phyloP scores from a whole-genome alignment of 2,888 invertebrate species.

The Microplitis manilae region DNA sequence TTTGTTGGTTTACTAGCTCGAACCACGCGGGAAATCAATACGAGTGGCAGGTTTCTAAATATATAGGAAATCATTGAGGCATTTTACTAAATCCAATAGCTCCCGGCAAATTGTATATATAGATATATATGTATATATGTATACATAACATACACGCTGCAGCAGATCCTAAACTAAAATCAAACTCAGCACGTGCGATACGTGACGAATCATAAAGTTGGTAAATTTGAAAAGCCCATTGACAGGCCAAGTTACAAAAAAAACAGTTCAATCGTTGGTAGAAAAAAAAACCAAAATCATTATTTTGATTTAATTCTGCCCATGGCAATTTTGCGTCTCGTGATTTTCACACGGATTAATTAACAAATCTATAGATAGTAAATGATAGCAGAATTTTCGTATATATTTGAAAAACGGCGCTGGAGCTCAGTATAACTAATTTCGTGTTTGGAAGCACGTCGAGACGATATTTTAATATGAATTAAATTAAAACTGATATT shows the following conservation, averaged over 20 bases:
- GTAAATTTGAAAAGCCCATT: constrained; percentile 1
- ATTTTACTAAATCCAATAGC: neutral
- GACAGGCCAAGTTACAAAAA: neutral
- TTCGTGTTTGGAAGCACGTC: constrained; percentile 59
- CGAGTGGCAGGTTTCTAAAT: neutral
- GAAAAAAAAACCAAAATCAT: neutral
- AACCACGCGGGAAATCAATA: constrained; percentile 19
- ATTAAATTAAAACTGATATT: constrained; percentile 62
- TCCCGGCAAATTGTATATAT: neutral
- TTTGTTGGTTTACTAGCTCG: neutral
- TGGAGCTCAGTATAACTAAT: constrained; percentile 18
- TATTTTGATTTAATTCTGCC: no score
- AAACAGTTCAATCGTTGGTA: neutral
- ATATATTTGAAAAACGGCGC: no score
- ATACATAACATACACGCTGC: neutral
- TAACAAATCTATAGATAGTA: no score
- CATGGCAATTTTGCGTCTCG: no score
- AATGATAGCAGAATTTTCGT: no score
- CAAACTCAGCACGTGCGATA: neutral
- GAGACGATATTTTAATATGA: constrained; percentile 63
- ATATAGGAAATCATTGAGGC: constrained; percentile 12
- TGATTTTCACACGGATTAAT: no score
- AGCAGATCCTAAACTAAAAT: neutral
- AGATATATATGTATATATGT: neutral
- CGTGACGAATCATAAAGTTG: constrained; percentile 15